These are phyloP conservation scores for Bombus superbus DNA, from an alignment of 1,140 invertebrate species.

Conservation along the genomic window DNA sequence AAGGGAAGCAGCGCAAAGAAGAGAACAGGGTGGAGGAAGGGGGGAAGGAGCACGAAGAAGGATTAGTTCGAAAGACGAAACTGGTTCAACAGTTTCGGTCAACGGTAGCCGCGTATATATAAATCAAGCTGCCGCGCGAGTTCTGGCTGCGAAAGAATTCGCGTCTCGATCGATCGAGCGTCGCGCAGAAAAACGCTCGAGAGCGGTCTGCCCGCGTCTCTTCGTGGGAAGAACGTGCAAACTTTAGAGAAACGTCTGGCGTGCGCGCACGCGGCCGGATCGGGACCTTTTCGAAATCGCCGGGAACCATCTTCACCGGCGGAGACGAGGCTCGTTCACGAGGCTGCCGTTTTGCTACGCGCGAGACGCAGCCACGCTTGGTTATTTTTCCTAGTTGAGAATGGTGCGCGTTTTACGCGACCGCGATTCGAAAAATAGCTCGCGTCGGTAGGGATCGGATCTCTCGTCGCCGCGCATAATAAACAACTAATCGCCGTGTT, in stretches of 20 bases:
- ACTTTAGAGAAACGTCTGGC: constrained; percentile 26
- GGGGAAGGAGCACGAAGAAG: constrained; percentile 38
- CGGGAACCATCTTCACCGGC: constrained; percentile 4
- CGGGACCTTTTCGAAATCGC: background rate
- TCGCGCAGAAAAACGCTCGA: constrained; percentile 74
- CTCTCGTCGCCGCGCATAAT: constrained; percentile 56
- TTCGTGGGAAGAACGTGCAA: constrained; percentile 69
- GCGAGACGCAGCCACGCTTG: background rate
- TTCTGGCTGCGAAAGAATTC: constrained; percentile 73
- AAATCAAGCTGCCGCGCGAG: constrained; percentile 74
- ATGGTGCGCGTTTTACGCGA: background rate
- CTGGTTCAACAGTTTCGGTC: constrained; percentile 77
- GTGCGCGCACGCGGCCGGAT: background rate
- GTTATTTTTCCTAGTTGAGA: constrained; percentile 14
- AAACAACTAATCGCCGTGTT: constrained; percentile 66
- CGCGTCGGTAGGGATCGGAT: constrained; percentile 56
- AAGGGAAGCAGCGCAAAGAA: constrained; percentile 15
- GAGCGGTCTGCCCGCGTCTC: constrained; percentile 61
- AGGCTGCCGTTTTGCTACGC: background rate
- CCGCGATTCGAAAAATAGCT: constrained; percentile 42
- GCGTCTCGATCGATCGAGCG: constrained; percentile 70
- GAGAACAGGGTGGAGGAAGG: constrained; percentile 13
- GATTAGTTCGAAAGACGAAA: constrained; percentile 76
- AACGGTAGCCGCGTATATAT: constrained; percentile 70
- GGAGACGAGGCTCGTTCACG: background rate